Base-by-base conservation (phyloP, 1,140 invertebrate species). In the Parasteatoda tepidariorum region DNA sequence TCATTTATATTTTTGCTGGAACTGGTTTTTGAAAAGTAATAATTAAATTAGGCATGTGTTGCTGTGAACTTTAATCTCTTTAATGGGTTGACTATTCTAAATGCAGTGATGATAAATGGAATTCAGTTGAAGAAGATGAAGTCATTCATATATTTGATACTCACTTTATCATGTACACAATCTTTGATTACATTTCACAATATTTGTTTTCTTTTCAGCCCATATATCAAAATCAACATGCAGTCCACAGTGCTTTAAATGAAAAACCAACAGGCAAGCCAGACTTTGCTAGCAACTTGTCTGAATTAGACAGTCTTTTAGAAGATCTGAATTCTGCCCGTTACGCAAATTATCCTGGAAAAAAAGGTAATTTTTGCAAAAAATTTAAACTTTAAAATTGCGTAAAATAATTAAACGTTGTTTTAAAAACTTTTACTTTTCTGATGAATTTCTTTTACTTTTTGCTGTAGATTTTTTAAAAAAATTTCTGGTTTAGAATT, bases 241-340 rank as follows among this genome's bases (percentile, higher is more conserved):
- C 91, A 26, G 90, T 91, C 41, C 90, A 91, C 64, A 91, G 92
- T 86, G 90, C 90, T 55, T 89, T 89, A 7, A 88, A 88, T 61
- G 91, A 89, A 85, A 89, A 86, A 55, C 88, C 87, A 48, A 55
- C 83, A 81, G 84, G 84, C n/a, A 91, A 91, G 30, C 88, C 90
- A 1, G 90, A 91, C 1, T 90, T 93, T 30, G 93, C 93, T 86
- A 94, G 93, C 57, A 97, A 97, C 89, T 91, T 97, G 28, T 96
- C 95, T 0, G 96, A 98, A 90, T 88, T 98, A 86, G 96, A 98
- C 89, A 95, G 93, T 30, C 91, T 98, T 62, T 91, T 98, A 74
- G 93, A 97, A 88, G 96, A 98, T 89, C 90, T 98, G 84, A 97
- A 96, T 90, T 90, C 94, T 86, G 94, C 94, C 0, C 92, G 93